These are phyloP conservation scores for Drosophila mercatorum DNA, from an alignment of 2,888 invertebrate species.

Conservation along the genomic window DNA sequence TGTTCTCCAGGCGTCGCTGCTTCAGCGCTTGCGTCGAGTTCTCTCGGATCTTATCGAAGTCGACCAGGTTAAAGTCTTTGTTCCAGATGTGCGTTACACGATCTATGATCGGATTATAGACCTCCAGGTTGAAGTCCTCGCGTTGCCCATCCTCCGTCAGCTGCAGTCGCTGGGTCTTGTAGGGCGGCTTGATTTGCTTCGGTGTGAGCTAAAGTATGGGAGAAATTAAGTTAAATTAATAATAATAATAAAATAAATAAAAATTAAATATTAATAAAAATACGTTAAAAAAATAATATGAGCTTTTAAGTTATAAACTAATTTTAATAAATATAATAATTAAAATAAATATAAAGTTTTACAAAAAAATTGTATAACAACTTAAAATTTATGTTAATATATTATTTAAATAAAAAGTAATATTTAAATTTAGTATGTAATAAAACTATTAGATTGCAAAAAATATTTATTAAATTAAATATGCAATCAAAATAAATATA, in stretches of 20 bases:
- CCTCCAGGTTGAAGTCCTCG: slow-evolving; percentile 85
- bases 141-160: slow-evolving; percentile 87
- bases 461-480: no score
- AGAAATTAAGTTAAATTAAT: neutral
- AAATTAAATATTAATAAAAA: no score
- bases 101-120: slow-evolving; percentile 82
- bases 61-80: slow-evolving; percentile 70
- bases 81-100: slow-evolving; percentile 85
- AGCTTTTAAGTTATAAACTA: no score
- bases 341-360: no score
- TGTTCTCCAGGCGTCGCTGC: slow-evolving; percentile 78
- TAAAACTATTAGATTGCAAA: no score
- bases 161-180: slow-evolving; percentile 87
- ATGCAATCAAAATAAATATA: no score
- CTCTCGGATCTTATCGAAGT: slow-evolving; percentile 64
- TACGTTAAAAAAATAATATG: no score
- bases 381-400: no score
- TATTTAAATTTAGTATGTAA: no score
- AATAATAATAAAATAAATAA: neutral
- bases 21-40: slow-evolving; percentile 73
- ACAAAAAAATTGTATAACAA: no score
- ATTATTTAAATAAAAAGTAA: no score
- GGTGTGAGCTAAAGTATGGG: slow-evolving; percentile 86
- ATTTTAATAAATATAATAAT: no score
- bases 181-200: slow-evolving; percentile 86